Evolutionary conservation across 2,113 vertebrate species (phyloP).

Genomic region (Antigone vipio): DNA sequence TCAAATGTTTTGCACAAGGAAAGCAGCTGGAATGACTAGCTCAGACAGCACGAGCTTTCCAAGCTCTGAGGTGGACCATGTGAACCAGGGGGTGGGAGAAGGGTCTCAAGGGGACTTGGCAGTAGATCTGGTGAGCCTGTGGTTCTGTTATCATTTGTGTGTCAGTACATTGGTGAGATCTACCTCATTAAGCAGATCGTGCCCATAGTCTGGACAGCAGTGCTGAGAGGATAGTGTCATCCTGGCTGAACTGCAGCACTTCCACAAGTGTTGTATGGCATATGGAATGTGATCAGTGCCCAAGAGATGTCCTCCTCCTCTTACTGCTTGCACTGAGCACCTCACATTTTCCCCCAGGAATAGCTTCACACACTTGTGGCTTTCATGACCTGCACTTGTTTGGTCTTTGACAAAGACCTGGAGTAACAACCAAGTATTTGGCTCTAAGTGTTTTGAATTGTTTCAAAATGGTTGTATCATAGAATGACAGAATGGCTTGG

Average conservation of each 20-base stretch:
- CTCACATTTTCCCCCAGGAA: not conserved
- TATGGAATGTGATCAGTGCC: not conserved
- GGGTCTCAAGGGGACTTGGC: not conserved
- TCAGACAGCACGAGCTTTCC: not conserved
- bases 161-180: not conserved
- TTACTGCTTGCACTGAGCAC: not conserved
- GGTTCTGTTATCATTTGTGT: not conserved
- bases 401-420: not conserved
- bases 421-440: not conserved
- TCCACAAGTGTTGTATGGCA: too few relatives aligned
- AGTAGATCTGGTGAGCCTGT: not conserved
- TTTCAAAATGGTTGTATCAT: not conserved
- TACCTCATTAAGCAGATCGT: not conserved
- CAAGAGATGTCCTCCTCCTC: not conserved
- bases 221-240: not conserved
- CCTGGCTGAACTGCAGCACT: not conserved
- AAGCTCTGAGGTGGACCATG: not conserved
- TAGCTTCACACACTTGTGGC: not conserved
- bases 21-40: not conserved
- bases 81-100: not conserved
- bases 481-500: too few relatives aligned
- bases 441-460: not conserved
- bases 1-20: not conserved
- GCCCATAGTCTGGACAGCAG: not conserved
- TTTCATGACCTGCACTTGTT: not conserved